Conservation (phyloP, 1,140 invertebrate species). For the Drosophila kohkoa region DNA sequence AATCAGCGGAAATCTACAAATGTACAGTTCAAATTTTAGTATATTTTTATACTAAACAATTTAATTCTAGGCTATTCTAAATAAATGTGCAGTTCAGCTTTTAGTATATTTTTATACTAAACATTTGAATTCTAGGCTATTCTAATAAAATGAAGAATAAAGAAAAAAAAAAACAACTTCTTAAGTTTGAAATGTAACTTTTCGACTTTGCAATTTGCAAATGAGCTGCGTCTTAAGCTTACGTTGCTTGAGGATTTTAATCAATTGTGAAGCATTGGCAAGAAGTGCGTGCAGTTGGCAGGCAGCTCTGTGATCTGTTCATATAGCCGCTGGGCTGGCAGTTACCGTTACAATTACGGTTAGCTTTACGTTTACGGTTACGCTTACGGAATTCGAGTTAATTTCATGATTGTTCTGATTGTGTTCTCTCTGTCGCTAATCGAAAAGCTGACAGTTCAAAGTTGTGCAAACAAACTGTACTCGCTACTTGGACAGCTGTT, state of each 20-base stretch:
- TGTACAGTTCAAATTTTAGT: too few relatives aligned
- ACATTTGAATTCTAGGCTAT: too few relatives aligned
- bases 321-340: neutral
- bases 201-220: neutral
- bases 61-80: too few relatives aligned
- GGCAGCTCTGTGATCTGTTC: neutral
- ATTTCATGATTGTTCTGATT: constrained; percentile 24
- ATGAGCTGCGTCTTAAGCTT: neutral
- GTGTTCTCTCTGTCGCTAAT: constrained; percentile 16
- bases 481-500: neutral
- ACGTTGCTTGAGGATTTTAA: neutral
- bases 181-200: too few relatives aligned
- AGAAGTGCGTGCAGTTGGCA: constrained; percentile 1
- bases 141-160: too few relatives aligned
- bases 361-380: too few relatives aligned
- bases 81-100: too few relatives aligned
- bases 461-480: neutral
- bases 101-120: too few relatives aligned
- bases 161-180: too few relatives aligned
- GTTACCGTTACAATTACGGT: too few relatives aligned
- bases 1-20: too few relatives aligned
- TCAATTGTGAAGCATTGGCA: neutral
- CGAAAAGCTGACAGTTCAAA: constrained; percentile 27
- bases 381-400: neutral
- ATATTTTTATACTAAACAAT: too few relatives aligned